Evolutionary conservation across 2,113 vertebrate species (phyloP).

Genomic region (Taxidea taxus): DNA sequence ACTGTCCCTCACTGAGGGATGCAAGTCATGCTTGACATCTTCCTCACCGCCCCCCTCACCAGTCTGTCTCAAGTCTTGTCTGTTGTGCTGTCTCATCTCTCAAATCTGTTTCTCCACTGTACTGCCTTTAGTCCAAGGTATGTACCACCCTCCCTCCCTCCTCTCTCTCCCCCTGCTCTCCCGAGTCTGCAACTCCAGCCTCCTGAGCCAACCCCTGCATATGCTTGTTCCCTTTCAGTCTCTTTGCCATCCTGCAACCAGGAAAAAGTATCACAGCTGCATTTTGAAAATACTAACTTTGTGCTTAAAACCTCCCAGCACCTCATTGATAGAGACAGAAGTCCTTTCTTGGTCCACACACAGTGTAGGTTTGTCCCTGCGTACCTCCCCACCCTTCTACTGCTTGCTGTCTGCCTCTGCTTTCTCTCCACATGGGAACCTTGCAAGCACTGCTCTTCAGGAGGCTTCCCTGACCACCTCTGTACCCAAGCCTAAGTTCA

Average conservation of each 20-base stretch:
- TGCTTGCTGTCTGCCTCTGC: background rate
- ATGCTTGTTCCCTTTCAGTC: background rate
- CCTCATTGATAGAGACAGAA: background rate
- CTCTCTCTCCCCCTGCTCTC: background rate
- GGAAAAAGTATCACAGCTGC: background rate
- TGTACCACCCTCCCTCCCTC: background rate
- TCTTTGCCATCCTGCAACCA: background rate
- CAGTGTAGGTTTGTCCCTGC: background rate
- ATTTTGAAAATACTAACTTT: background rate
- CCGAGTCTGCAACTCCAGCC: fast-evolving
- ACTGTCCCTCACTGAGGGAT: background rate
- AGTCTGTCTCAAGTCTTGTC: background rate
- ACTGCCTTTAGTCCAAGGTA: background rate
- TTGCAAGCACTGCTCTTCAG: too few relatives aligned
- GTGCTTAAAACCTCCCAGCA: background rate
- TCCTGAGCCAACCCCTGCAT: background rate
- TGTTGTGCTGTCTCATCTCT: background rate
- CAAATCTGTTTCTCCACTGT: background rate
- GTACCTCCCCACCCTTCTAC: background rate
- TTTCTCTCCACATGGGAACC: background rate
- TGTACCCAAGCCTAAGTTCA: background rate
- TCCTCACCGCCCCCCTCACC: background rate
- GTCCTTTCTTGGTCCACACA: background rate
- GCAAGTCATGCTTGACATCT: background rate
- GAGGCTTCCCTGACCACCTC: background rate